Conservation (phyloP, 2,113 vertebrate species). For the Heteronetta atricapilla region DNA sequence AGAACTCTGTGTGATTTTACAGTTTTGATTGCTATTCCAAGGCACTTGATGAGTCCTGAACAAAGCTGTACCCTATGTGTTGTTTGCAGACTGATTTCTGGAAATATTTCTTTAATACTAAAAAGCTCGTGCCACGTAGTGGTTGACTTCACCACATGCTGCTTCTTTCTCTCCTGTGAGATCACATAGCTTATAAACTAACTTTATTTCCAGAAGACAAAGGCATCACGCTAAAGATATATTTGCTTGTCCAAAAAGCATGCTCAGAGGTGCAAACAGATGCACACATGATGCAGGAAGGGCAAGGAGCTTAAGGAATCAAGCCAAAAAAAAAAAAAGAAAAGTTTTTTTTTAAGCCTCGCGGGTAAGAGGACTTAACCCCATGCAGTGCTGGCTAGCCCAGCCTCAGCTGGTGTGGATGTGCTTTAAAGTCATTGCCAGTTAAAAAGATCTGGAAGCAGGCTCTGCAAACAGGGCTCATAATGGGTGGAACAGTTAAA, state of each 20-base stretch:
- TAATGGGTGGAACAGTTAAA: background rate
- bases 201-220: background rate
- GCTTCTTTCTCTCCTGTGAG: background rate
- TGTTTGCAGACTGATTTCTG: background rate
- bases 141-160: background rate
- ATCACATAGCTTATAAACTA: background rate
- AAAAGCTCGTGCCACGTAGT: background rate
- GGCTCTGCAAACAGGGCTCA: background rate
- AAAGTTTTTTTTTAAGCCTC: background rate
- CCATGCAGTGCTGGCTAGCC: background rate
- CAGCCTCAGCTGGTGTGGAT: background rate
- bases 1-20: background rate
- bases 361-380: background rate
- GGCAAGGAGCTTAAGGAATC: background rate
- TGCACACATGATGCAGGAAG: background rate
- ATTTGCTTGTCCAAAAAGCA: background rate
- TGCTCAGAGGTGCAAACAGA: background rate
- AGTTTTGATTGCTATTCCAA: background rate
- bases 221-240: background rate
- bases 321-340: background rate
- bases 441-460: slow-evolving; percentile 35
- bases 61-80: background rate
- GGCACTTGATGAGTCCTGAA: background rate
- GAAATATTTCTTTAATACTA: background rate
- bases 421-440: background rate